Conservation (phyloP, 2,113 vertebrate species). For the Alethe diademata region DNA sequence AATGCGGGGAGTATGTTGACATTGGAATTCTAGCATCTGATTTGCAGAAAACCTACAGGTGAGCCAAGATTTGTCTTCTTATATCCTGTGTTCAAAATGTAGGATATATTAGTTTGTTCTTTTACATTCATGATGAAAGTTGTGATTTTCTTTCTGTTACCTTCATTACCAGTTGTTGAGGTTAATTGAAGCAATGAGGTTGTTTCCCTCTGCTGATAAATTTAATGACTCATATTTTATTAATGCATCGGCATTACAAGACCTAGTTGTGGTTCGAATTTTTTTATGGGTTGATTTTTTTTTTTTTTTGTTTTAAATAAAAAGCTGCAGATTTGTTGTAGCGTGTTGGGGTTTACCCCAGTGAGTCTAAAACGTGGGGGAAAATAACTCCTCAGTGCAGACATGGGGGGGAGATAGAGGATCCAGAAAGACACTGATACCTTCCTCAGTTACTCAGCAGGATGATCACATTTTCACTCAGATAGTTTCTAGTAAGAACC, state of each 20-base stretch:
- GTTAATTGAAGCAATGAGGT: background rate
- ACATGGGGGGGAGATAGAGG: no score
- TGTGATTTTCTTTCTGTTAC: background rate
- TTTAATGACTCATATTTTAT: background rate
- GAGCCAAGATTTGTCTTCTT: slow-evolving; percentile 21
- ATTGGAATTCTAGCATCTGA: slow-evolving; percentile 80
- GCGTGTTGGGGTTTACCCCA: background rate
- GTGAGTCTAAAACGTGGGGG: background rate
- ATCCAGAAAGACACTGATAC: background rate
- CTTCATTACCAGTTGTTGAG: background rate
- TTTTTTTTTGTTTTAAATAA: background rate
- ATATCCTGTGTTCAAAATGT: background rate
- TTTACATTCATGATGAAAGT: background rate
- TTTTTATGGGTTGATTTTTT: background rate
- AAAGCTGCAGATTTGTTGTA: background rate
- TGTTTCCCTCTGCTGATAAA: background rate
- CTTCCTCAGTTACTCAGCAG: background rate
- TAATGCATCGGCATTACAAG: background rate
- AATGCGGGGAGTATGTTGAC: slow-evolving; percentile 84
- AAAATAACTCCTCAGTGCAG: background rate
- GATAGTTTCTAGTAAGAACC: background rate
- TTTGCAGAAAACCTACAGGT: slow-evolving; percentile 88
- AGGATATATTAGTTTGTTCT: background rate
- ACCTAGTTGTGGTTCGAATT: background rate
- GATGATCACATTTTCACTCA: fast-evolving